phyloP scores from a whole-genome alignment of 2,113 vertebrate species.

The Gobiocypris rarus region DNA sequence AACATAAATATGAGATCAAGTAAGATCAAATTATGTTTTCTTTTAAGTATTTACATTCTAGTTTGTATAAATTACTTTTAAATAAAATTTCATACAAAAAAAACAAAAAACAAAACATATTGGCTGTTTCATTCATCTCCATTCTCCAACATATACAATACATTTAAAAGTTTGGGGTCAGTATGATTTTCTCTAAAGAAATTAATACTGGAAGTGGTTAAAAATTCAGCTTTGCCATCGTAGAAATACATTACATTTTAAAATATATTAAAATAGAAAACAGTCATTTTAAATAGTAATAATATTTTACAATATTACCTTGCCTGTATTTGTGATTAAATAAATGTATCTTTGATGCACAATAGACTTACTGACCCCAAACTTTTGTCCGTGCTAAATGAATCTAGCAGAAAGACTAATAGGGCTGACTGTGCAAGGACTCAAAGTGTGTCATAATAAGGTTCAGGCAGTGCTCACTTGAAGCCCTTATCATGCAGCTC shows the following conservation, averaged over 20 bases:
- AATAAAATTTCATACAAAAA: not conserved
- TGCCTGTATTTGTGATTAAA: not conserved
- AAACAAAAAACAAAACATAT: not conserved
- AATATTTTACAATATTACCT: not conserved
- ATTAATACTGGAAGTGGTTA: not conserved
- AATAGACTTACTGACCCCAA: not conserved
- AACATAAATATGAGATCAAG: too few species aligned
- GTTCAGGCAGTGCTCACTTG: slow-evolving; percentile 79
- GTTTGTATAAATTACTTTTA: not conserved
- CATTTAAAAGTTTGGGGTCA: not conserved
- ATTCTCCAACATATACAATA: not conserved
- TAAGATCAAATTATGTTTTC: too few species aligned
- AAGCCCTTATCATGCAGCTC: slow-evolving; percentile 92
- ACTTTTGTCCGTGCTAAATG: not conserved
- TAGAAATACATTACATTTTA: not conserved
- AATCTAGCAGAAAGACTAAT: not conserved
- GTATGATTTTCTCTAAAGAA: not conserved
- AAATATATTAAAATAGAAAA: not conserved
- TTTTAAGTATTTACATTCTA: not conserved
- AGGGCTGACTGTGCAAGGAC: not conserved
- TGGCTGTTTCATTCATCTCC: not conserved
- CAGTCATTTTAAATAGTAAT: not conserved
- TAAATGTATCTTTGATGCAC: not conserved
- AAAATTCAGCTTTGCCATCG: not conserved
- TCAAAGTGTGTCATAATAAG: not conserved